Conservation (phyloP, 2,888 invertebrate genomes). For the Oscheius sp. region DNA sequence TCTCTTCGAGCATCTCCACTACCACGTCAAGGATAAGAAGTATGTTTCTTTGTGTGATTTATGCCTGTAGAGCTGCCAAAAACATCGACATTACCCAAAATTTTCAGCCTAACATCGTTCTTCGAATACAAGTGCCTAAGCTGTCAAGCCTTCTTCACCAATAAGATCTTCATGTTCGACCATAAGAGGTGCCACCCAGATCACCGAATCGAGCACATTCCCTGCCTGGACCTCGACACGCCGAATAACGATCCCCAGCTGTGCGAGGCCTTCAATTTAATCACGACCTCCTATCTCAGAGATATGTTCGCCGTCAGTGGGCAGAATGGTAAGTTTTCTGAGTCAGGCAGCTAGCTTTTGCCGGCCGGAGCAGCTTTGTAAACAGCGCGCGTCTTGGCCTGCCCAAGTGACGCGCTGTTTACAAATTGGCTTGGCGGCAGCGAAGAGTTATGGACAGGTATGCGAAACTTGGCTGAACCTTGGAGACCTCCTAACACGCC, state of each 20-base stretch:
- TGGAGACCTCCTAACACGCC: too few species aligned
- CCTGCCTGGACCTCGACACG: slow-evolving; percentile 1
- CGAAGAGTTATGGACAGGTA: too few species aligned
- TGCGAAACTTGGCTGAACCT: too few species aligned
- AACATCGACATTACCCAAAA: too few species aligned
- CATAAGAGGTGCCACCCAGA: slow-evolving; percentile 7
- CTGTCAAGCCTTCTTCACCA: slow-evolving; percentile 21
- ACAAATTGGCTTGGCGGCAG: too few species aligned
- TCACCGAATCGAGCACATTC: neutral
- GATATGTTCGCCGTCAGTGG: neutral
- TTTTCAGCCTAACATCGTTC: slow-evolving; percentile 13
- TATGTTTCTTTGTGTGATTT: neutral
- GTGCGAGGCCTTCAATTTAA: neutral
- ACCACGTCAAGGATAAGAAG: slow-evolving; percentile 13
- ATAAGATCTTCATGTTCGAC: slow-evolving; percentile 10
- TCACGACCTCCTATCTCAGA: neutral
- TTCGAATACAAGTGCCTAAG: slow-evolving; percentile 22
- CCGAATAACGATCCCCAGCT: neutral
- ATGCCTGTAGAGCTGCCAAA: too few species aligned
- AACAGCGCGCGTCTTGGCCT: too few species aligned
- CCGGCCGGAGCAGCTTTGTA: too few species aligned
- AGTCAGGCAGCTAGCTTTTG: too few species aligned
- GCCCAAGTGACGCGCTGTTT: too few species aligned
- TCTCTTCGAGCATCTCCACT: slow-evolving; percentile 7
- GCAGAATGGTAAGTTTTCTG: neutral